Evolutionary conservation across 2,888 invertebrate genomes (phyloP).

Genomic region (Nephrotoma flavescens): DNA sequence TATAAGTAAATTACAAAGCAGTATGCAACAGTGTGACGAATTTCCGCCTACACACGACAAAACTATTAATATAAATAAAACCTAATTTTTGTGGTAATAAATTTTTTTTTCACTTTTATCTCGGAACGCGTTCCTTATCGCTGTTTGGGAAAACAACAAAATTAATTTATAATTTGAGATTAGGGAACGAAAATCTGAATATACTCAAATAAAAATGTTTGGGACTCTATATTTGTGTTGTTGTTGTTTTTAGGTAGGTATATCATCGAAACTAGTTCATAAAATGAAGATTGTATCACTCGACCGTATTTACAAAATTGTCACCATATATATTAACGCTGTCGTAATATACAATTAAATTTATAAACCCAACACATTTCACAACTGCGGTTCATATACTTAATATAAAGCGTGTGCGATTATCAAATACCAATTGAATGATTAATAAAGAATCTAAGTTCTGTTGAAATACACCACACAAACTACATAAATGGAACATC

Average conservation of each 20-base stretch:
- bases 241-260: neutral
- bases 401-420: neutral
- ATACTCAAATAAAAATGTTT: neutral
- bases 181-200: neutral
- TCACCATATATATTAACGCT: neutral
- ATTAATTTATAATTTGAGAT: neutral
- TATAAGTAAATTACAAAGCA: neutral
- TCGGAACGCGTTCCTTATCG: neutral
- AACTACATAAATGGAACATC: neutral
- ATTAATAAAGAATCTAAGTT: neutral
- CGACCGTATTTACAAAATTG: neutral
- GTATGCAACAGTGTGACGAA: neutral
- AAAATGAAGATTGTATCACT: neutral
- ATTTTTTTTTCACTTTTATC: neutral
- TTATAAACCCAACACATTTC: neutral
- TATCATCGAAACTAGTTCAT: neutral
- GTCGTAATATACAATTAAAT: neutral
- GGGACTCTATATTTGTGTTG: neutral
- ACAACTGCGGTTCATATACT: neutral
- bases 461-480: neutral
- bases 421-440: neutral
- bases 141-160: neutral
- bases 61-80: neutral
- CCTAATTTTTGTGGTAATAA: neutral
- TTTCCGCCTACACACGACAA: neutral